Percentiles rank a stretch among this genome's conserved stretches.
These are phyloP conservation scores for Campopleginae sp. DNA, from an alignment of 2,888 invertebrate genomes.

Conservation along the genomic window DNA sequence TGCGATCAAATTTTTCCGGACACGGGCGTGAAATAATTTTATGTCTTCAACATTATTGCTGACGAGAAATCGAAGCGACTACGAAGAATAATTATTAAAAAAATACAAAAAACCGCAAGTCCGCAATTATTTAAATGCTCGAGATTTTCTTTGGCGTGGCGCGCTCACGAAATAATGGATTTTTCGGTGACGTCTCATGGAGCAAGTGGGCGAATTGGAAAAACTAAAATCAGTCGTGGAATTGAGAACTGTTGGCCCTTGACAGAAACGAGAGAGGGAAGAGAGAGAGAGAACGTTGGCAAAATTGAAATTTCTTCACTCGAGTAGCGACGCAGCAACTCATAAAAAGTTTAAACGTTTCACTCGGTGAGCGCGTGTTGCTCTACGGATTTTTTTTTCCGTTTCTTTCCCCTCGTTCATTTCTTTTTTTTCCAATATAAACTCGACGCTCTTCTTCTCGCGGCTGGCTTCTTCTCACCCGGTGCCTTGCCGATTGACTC, in stretches of 20 bases:
- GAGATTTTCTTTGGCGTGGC: neutral
- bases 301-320: conserved; percentile 84
- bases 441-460: conserved; percentile 67
- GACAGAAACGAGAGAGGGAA: conserved; percentile 6
- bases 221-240: conserved; percentile 40
- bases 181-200: neutral
- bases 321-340: conserved; percentile 83
- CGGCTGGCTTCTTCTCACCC: conserved; percentile 62
- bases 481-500: conserved; percentile 75
- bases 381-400: conserved; percentile 56
- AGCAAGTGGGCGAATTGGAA: neutral
- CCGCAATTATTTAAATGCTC: neutral
- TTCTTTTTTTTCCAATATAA: conserved; percentile 69
- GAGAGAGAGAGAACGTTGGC: conserved; percentile 71
- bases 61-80: neutral
- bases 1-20: conserved; percentile 5
- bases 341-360: conserved; percentile 84
- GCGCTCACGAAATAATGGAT: neutral
- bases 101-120: neutral
- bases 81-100: neutral
- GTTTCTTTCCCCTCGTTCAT: conserved; percentile 39
- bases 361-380: conserved; percentile 77
- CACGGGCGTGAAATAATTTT: neutral
- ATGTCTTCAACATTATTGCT: neutral
- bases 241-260: conserved; percentile 53